Base-by-base conservation (phyloP, 1,140 invertebrate genomes). In the Catajapyx aquilonaris region DNA sequence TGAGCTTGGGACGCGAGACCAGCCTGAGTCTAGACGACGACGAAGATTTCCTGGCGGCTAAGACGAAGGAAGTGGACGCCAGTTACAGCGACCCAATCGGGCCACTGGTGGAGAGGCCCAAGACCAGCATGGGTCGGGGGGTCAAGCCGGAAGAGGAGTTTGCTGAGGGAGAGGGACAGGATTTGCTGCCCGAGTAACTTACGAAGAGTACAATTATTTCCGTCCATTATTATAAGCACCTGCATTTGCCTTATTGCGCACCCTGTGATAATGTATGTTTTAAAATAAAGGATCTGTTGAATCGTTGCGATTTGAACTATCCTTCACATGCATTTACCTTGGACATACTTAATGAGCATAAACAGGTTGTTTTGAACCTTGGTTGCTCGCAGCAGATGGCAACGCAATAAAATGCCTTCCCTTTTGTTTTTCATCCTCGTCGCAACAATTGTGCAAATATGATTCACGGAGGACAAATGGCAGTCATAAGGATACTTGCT, bases 151-250 rank as follows among this genome's bases (percentile, higher is more conserved):
- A 78, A 36, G 79, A 84, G 38, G 76, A 81, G 43, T 83, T 85
- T 57, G 76, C 64, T 25, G 73, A 81, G 52, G 77, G 80, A 54
- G 73, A 81, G 55, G 76, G 77, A 5, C 76, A 81, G 45, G 81
- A 84, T 52, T 56, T 87, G 25, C 53, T 88, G 48, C 83, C 83
- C 3, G 73, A 78, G 49, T 81, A 64, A 60, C 22, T 32, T n/a
- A n/a, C n/a, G n/a, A n/a, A 33, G 2, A 25, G 31, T 23, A 11
- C 3, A 21, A 13, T n/a, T 33, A 15, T 44, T 40, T 17, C 5
- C 16, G 9, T 44, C 30, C 18, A 34, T 34, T 34, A 28, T 28
- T 28, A 39, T 10, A 40, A 5, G 15, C n/a, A n/a, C n/a, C n/a
- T n/a, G n/a, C n/a, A n/a, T n/a, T n/a, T n/a, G n/a, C n/a, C n/a